These are phyloP conservation scores for Sesamia inferens DNA, from an alignment of 2,888 invertebrate genomes.

Conservation along the genomic window DNA sequence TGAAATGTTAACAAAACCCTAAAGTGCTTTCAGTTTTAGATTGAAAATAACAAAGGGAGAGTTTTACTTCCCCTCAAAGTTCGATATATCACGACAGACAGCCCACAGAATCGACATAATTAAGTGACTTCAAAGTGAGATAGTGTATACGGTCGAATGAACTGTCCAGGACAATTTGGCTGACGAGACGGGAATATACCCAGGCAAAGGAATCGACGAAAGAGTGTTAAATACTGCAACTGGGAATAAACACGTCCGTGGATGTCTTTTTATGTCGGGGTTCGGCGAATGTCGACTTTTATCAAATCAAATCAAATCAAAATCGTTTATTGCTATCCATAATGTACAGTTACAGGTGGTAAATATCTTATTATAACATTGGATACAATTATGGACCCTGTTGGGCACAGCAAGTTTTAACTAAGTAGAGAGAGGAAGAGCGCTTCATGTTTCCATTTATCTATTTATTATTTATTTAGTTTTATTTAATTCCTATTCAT, in stretches of 20 bases:
- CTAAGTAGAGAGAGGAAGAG: too few relatives aligned
- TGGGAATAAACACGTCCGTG: constrained; percentile 54
- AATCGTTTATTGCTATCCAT: too few relatives aligned
- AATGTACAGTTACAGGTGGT: too few relatives aligned
- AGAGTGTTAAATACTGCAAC: constrained; percentile 68
- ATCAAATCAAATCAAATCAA: too few relatives aligned
- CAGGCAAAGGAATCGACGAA: constrained; percentile 64
- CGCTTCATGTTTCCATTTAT: too few relatives aligned
- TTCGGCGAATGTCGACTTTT: constrained; percentile 41
- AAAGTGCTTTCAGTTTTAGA: constrained; percentile 55
- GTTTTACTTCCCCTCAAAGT: constrained; percentile 54
- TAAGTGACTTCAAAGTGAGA: constrained; percentile 78
- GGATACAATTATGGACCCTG: too few relatives aligned
- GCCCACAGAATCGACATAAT: constrained; percentile 75
- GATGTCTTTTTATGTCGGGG: constrained; percentile 66
- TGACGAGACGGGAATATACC: constrained; percentile 74
- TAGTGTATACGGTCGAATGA: constrained; percentile 70
- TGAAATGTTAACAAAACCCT: constrained; percentile 41
- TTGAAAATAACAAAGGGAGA: constrained; percentile 41
- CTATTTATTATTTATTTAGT: too few relatives aligned
- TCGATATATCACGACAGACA: constrained; percentile 71
- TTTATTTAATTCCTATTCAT: too few relatives aligned
- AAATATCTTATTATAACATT: too few relatives aligned
- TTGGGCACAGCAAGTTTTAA: too few relatives aligned
- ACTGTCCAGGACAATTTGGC: constrained; percentile 77